phyloP scores from a whole-genome alignment of 2,797 vertebrate genomes.

The Enteromius anoplus region DNA sequence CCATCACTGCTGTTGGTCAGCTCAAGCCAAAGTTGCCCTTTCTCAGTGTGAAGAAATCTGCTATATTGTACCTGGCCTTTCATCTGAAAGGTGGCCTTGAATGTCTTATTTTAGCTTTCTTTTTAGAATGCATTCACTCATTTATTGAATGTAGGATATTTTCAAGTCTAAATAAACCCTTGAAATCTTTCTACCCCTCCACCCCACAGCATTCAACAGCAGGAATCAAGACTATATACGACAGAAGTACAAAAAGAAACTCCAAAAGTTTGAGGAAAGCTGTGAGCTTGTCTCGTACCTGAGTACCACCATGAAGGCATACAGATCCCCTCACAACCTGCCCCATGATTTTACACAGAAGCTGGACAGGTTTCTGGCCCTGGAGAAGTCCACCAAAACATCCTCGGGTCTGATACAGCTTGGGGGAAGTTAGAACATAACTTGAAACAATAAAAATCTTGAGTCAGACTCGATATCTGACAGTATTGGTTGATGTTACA shows the following conservation, averaged over 20 bases:
- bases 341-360: conserved; percentile 83
- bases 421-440: conserved; percentile 7
- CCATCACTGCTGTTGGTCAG: conserved; percentile 89
- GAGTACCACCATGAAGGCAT: conserved; percentile 79
- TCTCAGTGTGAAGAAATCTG: conserved; percentile 83
- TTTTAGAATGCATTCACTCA: background rate
- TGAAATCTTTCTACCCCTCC: conserved; percentile 9
- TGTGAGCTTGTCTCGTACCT: conserved; percentile 90
- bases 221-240: conserved; percentile 75
- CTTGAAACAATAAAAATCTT: background rate
- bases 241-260: conserved; percentile 83
- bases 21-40: conserved; percentile 95
- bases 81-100: conserved; percentile 91
- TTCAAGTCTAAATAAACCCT: background rate
- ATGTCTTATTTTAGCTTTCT: background rate
- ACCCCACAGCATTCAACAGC: conserved; percentile 84
- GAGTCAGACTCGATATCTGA: conserved; percentile 16
- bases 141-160: background rate
- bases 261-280: conserved; percentile 83
- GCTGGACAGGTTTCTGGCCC: conserved; percentile 81
- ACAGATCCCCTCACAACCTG: conserved; percentile 75
- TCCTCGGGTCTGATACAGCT: conserved; percentile 37
- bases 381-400: conserved; percentile 66
- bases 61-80: conserved; percentile 85
- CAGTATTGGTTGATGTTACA: conserved; percentile 1